Percentiles rank a stretch among this genome's conserved stretches.
phyloP scores from a whole-genome alignment of 2,113 vertebrate species.

The Cheilinus undulatus region DNA sequence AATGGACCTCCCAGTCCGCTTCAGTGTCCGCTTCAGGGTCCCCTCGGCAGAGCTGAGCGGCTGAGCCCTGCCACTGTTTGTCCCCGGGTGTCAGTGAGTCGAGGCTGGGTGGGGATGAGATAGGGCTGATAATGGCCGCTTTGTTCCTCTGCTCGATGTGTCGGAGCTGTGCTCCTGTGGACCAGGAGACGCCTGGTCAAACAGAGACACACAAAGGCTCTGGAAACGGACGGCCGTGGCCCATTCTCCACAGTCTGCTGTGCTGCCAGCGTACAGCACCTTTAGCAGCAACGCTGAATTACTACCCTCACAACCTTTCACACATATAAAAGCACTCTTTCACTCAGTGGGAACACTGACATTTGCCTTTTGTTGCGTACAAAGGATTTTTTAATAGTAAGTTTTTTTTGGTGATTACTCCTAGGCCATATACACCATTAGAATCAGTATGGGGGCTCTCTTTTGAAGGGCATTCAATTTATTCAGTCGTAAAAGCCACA shows the following conservation, averaged over 20 bases:
- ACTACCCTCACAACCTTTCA: slow-evolving; percentile 79
- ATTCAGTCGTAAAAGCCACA: slow-evolving; percentile 64
- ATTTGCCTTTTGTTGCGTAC: slow-evolving; percentile 75
- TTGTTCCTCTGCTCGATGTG: slow-evolving; percentile 76
- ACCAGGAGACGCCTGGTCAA: slow-evolving; percentile 82
- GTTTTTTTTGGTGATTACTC: slow-evolving; percentile 62
- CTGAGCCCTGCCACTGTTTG: slow-evolving; percentile 69
- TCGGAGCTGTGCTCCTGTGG: slow-evolving; percentile 71
- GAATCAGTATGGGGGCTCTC: slow-evolving; percentile 54
- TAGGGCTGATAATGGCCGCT: slow-evolving; percentile 78
- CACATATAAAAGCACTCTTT: slow-evolving; percentile 75
- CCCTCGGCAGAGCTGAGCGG: slow-evolving; percentile 46
- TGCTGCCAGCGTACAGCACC: slow-evolving; percentile 72
- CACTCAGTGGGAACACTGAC: slow-evolving; percentile 76
- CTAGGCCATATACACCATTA: slow-evolving; percentile 58
- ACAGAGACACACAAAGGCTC: slow-evolving; percentile 80
- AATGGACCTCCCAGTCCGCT: slow-evolving; percentile 78
- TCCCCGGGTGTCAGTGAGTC: slow-evolving; percentile 66
- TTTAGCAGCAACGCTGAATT: slow-evolving; percentile 67
- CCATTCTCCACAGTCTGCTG: slow-evolving; percentile 75
- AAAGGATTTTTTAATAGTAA: slow-evolving; percentile 70
- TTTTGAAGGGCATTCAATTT: slow-evolving; percentile 62
- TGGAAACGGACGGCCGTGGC: slow-evolving; percentile 66
- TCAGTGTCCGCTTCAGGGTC: slow-evolving; percentile 66
- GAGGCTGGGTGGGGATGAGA: slow-evolving; percentile 73